Evolutionary conservation across 2,797 vertebrate genomes (phyloP), one percentile per base, ranked within the genome.

Genomic region (Perodicticus potto): DNA sequence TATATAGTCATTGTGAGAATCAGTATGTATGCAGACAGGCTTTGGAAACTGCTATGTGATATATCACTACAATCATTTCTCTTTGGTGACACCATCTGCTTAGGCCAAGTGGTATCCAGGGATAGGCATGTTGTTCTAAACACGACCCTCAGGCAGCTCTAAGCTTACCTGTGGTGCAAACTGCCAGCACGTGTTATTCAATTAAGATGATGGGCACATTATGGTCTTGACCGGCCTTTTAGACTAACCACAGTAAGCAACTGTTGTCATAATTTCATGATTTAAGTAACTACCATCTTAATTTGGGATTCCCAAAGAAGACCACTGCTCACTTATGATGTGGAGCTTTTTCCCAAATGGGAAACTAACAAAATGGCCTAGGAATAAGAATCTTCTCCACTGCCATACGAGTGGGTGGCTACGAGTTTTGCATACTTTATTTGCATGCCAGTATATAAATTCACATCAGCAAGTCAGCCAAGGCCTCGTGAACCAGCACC

Each of bases 201-300:
- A 0, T 67, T 37, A 77, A 82, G 73, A 34, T 43, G 32, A 37
- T 6, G 13, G 61, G 5, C 57, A 40, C 57, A 8, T 2, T 34
- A 45, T 11, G 1, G 25, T 77, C 77, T 61, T n/a, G 37, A n/a
- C 27, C 29, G 45, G 72, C 29, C 67, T 84, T 80, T 87, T 43
- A 23, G 45, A 91, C 22, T 61, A 34, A n/a, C 25, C 43, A 23
- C 9, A 76, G 72, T n/a, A 37, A 43, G 32, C 13, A 69, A 10
- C 93, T 57, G 22, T 80, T 85, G 97, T 17, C 29, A 59, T 63
- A 88, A 86, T 83, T 95, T 97, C 83, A 20, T 1, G 27, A 70
- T 93, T 85, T 94, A 94, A 98, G 96, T 97, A 97, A 96, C 96
- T 97, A 73, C 63, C 93, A 17, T 88, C 96, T 97, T 93, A 83